Base-by-base conservation (phyloP, 2,888 invertebrate genomes). In the Nemotelus pantherinus region DNA sequence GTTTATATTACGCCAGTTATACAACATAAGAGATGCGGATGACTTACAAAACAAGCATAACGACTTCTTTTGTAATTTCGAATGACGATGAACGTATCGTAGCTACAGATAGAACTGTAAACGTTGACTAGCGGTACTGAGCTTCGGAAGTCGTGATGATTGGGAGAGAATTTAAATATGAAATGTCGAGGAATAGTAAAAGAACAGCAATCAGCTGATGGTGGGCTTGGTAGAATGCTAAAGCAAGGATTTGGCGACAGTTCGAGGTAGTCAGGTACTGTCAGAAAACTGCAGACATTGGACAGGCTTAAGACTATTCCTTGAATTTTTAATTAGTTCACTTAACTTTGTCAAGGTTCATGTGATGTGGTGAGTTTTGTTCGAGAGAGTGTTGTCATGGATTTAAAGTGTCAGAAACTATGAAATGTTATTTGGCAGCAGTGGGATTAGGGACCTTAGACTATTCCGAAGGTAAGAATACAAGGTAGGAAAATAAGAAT, bases 281-380 rank as follows among this genome's bases (percentile, higher is more conserved):
- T 70, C 70, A 70, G 41, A 43, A 60, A 60, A 25, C 41, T 60
- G 60, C 41, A 41, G 53, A 55, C 53, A 53, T 53, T 3, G 55
- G 70, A 55, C 70, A 70, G 10, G 3, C 39, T 53, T 70, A 70
- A 55, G 44, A 67, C 60, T 41, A 50, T 41, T 79, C 77, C 78
- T 78, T 79, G 79, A 78, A 79, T 79, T 79, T 78, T 79, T 79
- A 79, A 79, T 79, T 77, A 79, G 78, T 53, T 76, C 77, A 78
- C 77, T 77, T 79, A 75, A 74, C 77, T 75, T 76, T 79, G 75
- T 25, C 75, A 3, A 41, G 41, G 3, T 4, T 5, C 9, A 63
- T 63, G 9, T 63, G 39, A 63, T 41, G 63, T 25, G 25, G 25
- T 25, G 25, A 25, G 25, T 25, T 25, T 25, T 25, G 25, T 25